Percentiles rank a stretch among this genome's conserved stretches.
Conservation (phyloP, 2,113 vertebrate species). For the Muscicapa adusta region DNA sequence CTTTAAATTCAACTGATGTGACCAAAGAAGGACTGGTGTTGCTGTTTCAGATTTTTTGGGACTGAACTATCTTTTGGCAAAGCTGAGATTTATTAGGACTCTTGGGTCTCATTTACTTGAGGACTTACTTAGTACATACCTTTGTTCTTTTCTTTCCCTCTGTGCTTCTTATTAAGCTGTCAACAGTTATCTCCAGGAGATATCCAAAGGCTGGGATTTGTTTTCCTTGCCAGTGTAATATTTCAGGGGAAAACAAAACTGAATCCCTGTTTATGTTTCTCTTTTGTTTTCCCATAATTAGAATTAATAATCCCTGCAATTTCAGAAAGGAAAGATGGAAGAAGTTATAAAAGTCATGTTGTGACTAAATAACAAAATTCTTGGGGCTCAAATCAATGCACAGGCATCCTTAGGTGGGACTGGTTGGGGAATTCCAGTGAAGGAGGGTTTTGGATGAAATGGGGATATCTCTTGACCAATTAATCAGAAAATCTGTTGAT, state of each 20-base stretch:
- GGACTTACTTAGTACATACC: not conserved
- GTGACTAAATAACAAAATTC: not conserved
- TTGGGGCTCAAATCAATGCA: not conserved
- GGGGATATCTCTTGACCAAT: not conserved
- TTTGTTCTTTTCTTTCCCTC: not conserved
- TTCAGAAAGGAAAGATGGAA: not conserved
- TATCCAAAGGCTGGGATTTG: not conserved
- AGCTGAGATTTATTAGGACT: not conserved
- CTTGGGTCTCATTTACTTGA: not conserved
- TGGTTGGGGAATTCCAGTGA: not conserved
- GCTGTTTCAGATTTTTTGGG: constrained; percentile 9
- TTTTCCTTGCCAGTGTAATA: not conserved
- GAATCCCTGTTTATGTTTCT: not conserved
- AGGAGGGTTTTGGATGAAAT: not conserved
- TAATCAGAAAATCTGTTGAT: not conserved
- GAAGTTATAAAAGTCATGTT: not conserved
- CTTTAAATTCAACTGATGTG: not conserved
- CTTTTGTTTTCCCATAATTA: not conserved
- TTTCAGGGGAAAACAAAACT: not conserved
- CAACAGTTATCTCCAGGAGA: not conserved
- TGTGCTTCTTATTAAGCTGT: not conserved
- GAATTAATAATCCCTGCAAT: not conserved
- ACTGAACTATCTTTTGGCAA: constrained; percentile 17
- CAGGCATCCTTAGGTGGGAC: not conserved
- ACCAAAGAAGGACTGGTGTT: constrained; percentile 39